phyloP scores from a whole-genome alignment of 1,140 invertebrate genomes.

The Vanessa atalanta region DNA sequence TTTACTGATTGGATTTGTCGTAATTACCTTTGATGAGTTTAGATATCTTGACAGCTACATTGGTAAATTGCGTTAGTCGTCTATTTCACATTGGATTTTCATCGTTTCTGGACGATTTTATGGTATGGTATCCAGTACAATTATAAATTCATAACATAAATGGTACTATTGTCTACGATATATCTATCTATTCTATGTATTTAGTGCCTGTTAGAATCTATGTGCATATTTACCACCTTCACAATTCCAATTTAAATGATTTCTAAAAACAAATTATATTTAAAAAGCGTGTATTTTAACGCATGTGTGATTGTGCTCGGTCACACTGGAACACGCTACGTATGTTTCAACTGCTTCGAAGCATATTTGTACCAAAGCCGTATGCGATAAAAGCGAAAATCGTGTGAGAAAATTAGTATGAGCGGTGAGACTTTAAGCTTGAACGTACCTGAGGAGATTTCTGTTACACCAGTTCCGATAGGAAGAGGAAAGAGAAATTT shows the following conservation, averaged over 20 bases:
- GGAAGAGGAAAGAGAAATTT: conserved; percentile 72
- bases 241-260: conserved; percentile 22
- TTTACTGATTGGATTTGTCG: not conserved
- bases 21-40: conserved; percentile 11
- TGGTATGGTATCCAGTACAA: not conserved
- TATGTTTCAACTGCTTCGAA: conserved; percentile 48
- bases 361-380: conserved; percentile 55
- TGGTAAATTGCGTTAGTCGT: not conserved
- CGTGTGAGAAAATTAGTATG: conserved; percentile 55
- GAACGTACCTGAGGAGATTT: conserved; percentile 78
- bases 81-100: not conserved
- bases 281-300: conserved; percentile 59
- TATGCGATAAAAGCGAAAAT: conserved; percentile 62
- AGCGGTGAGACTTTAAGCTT: conserved; percentile 70
- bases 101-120: conserved; percentile 11
- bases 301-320: conserved; percentile 58
- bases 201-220: conserved; percentile 27
- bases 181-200: conserved; percentile 14
- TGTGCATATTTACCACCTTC: conserved; percentile 28
- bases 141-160: not conserved
- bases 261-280: conserved; percentile 36
- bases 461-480: conserved; percentile 76
- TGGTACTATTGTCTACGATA: conserved; percentile 16
- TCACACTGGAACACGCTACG: conserved; percentile 54
- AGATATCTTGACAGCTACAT: not conserved